phyloP scores from a whole-genome alignment of 1,140 invertebrate genomes.

The Drosophila varians region DNA sequence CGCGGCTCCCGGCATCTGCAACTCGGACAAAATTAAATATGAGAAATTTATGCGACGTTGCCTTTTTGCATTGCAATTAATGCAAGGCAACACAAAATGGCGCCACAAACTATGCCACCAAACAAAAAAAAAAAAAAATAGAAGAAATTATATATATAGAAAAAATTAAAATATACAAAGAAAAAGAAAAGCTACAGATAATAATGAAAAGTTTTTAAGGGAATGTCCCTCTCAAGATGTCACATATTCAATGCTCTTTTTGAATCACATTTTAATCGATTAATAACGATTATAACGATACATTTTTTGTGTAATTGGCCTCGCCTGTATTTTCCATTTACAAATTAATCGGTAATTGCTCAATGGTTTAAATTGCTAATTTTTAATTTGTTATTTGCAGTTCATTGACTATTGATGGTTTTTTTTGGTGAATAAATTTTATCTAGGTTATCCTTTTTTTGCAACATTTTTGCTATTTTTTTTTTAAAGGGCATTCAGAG shows the following conservation, averaged over 20 bases:
- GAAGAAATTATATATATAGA: background rate
- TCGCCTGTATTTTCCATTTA: background rate
- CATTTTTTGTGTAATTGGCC: background rate
- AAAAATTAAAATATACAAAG: conserved; percentile 10
- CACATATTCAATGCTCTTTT: conserved; percentile 36
- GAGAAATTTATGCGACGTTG: conserved; percentile 78
- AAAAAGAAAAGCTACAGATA: conserved; percentile 24
- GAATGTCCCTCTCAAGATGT: no score
- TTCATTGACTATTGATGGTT: background rate
- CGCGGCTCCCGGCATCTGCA: conserved; percentile 64
- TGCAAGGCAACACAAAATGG: conserved; percentile 63
- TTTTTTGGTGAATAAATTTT: background rate
- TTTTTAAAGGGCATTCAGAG: conserved; percentile 23
- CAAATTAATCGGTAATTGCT: conserved; percentile 7
- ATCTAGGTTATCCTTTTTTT: background rate
- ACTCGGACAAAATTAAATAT: conserved; percentile 72
- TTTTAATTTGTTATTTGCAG: conserved; percentile 1
- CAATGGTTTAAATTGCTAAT: conserved; percentile 16
- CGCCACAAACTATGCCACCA: conserved; percentile 18
- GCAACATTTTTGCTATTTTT: background rate
- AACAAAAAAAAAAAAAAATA: conserved; percentile 8
- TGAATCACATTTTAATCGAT: background rate
- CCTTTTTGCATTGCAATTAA: conserved; percentile 74
- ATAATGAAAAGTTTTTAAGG: conserved; percentile 28
- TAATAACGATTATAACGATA: background rate